Percentiles rank a stretch among this genome's conserved stretches.
Conservation (phyloP, 2,797 vertebrate genomes). For the Scleropages formosus region DNA sequence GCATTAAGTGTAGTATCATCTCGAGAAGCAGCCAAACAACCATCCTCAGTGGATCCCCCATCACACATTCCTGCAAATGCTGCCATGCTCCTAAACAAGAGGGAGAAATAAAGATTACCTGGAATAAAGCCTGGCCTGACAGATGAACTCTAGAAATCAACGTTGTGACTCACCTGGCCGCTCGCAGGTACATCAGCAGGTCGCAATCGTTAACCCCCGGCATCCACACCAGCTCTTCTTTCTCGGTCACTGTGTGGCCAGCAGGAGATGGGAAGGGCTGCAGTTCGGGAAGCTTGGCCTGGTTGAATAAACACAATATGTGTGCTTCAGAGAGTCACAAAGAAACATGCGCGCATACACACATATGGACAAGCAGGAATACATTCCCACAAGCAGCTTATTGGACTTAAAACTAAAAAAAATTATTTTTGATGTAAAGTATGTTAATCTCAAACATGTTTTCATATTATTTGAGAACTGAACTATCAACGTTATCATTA, state of each 20-base stretch:
- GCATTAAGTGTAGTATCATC: conserved; percentile 97
- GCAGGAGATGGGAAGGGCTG: conserved; percentile 78
- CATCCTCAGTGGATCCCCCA: conserved; percentile 95
- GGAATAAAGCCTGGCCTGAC: background rate
- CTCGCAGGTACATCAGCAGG: conserved; percentile 96
- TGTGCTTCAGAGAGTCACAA: background rate
- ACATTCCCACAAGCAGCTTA: too few species aligned
- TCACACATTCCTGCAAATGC: conserved; percentile 99
- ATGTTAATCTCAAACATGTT: too few species aligned
- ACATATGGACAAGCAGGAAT: too few species aligned
- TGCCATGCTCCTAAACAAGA: conserved; percentile 90
- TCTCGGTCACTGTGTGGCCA: conserved; percentile 80
- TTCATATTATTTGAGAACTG: too few species aligned
- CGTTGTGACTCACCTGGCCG: conserved; percentile 78
- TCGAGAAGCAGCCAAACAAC: conserved; percentile 93
- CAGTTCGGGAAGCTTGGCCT: conserved; percentile 96
- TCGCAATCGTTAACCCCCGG: conserved; percentile 98
- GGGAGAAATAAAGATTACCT: background rate
- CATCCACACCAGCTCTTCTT: conserved; percentile 95
- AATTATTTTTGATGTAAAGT: too few species aligned
- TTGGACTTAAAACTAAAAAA: too few species aligned
- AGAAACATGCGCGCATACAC: too few species aligned
- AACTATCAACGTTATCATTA: too few species aligned
- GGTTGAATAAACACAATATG: background rate
- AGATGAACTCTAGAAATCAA: background rate